Evolutionary conservation across 1,140 invertebrate genomes (phyloP), one percentile per base, ranked within the genome.

Genomic region (Liolophura sinensis): DNA sequence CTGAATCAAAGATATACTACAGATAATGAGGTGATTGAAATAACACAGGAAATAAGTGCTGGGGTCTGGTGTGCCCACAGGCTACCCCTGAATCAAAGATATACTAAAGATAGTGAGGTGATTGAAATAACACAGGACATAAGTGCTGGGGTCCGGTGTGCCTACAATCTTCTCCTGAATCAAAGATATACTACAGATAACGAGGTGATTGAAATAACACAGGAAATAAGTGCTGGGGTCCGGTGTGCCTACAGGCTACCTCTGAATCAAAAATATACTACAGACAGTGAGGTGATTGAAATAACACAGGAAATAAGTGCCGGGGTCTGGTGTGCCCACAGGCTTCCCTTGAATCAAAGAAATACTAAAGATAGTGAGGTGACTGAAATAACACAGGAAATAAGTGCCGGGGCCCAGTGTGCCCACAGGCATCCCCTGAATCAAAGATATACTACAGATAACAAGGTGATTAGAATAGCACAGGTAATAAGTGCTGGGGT

Each of bases 241-340:
- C 0, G 95, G 95, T 1, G 95, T 97, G 62, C 93, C 89, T 73
- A 96, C 93, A 0, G 95, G 95, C 78, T 97, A 97, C 1, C 95
- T 95, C 81, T 85, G 65, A 24, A 74, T 70, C 55, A 60, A 59
- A 51, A 9, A 40, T 40, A 40, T 40, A 65, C 56, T 4, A 54
- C 3, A 20, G 51, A 7, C 24, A 24, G n/a, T n/a, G n/a, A n/a
- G 7, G 12, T 12, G 3, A 54, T 3, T 54, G n/a, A 54, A 12
- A 40, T 40, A 40, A 40, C 9, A 40, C 31, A 40, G 31, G 3
- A 40, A 40, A n/a, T n/a, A n/a, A n/a, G n/a, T n/a, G n/a, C n/a
- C n/a, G n/a, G n/a, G n/a, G n/a, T n/a, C n/a, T n/a, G n/a, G n/a
- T n/a, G n/a, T n/a, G n/a, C n/a, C n/a, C n/a, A n/a, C n/a, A n/a